Base-by-base conservation (phyloP, 2,113 vertebrate genomes). In the Stegastes partitus region DNA sequence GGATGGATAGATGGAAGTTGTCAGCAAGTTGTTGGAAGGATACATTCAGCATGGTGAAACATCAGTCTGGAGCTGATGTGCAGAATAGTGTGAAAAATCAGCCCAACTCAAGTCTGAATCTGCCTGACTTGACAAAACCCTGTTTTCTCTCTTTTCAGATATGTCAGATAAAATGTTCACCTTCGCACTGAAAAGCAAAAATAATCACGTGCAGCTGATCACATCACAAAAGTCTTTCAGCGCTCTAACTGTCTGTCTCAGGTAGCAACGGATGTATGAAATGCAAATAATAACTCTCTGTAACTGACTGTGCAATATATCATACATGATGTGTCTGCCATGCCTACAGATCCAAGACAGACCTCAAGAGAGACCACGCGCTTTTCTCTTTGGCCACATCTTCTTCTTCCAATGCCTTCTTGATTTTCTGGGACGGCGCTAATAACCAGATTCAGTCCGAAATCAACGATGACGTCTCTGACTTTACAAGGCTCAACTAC, bases 101-200 rank as follows among this genome's bases (percentile, higher is more conserved):
- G 8, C 3, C 6, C 31, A 34, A 6, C 6, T 34, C 3, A 42
- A 42, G 15, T 42, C 15, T 42, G 4, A 42, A 14, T 42, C 11
- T 15, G 12, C 3, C 14, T 15, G 39, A 42, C 39, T 15, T 42
- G 12, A 14, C 39, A 42, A 42, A 42, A 42, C 12, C 12, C 39
- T 9, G 39, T 12, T 42, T 42, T 51, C 4, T 68, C 5, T 47
- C 4, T 51, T 79, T 63, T 54, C 45, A 93, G 93, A 93, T 77
- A 68, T 94, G 61, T 86, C 90, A 16, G 86, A 83, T 50, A 89
- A 89, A 85, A 86, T 94, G 87, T 92, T 94, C 18, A 86, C 58
- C 10, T 94, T 94, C 59, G 83, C 93, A 39, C 31, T 21, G 39
- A 11, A 88, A 74, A 77, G 62, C 39, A 76, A 45, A 11, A 69